Base-by-base conservation (phyloP, 2,888 invertebrate species). In the Dendrolimus houi region DNA sequence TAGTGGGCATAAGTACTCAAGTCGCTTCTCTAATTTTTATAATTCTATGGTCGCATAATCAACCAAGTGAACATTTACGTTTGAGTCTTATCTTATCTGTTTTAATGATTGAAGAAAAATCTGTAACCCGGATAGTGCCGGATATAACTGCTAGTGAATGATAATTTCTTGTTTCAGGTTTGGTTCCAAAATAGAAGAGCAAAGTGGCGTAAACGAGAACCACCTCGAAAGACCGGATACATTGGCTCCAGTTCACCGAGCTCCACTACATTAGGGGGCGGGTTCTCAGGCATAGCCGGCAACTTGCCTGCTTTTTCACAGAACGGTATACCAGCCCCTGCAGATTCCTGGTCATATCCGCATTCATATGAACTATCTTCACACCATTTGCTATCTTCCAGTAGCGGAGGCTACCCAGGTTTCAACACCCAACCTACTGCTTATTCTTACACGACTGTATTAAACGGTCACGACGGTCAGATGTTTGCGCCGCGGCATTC, bases 161-260 rank as follows among this genome's bases (percentile, higher is more conserved):
- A 29, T 17, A 17, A 17, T 29, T 29, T 62, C 63, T 59, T 58
- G 58, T 69, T 64, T 54, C 59, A 91, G 82, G 96, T 96, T 47
- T 96, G 96, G 96, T 96, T 96, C 81, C 96, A 96, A 88, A 98
- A 98, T 79, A 93, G 98, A 62, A 92, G 98, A 63, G 98, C 98
- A 12, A 98, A 98, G 81, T 98, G 98, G 98, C 93, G 98, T 55
- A 98, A 98, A 79, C 94, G 97, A 52, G 98, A 98, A 77, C 98
- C 98, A 1, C 97, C 98, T 0, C 92, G 98, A 52, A 98, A 98
- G 84, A 96, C 96, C 0, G 96, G 95, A 52, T 94, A 94, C 91
- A 92, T 95, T 72, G 94, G 93, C 58, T 93, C 94, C 3, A 94
- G 92, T 70, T 93, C 93, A 0, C 94, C 94, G 0, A 94, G 93